Evolutionary conservation across 2,113 vertebrate species (phyloP).

Genomic region (Xenopus tropicalis): DNA sequence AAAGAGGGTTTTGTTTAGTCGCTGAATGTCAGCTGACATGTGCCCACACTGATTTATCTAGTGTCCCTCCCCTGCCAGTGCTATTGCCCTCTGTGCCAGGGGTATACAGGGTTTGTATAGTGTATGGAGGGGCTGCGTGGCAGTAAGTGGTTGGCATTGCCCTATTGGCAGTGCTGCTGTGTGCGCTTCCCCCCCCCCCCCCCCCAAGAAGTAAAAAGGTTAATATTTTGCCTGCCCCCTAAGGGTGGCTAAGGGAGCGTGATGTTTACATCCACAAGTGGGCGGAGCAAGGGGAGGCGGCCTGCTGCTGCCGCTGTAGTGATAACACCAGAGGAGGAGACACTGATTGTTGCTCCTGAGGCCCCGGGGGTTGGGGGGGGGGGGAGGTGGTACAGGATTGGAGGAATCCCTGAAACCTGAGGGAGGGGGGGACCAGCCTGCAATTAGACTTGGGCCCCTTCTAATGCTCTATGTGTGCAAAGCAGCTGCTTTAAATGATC

Average conservation of each 20-base stretch:
- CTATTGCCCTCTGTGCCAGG: too few relatives aligned
- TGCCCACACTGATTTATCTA: too few relatives aligned
- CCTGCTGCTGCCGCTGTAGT: neutral
- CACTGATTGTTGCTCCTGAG: neutral
- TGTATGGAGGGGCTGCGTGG: too few relatives aligned
- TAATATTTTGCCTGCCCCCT: conserved; percentile 16
- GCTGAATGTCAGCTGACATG: too few relatives aligned
- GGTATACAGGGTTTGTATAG: too few relatives aligned
- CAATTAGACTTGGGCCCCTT: neutral
- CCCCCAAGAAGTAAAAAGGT: neutral
- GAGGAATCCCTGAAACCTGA: conserved; percentile 14
- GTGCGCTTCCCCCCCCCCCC: too few relatives aligned
- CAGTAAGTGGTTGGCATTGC: too few relatives aligned
- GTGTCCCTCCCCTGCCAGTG: too few relatives aligned
- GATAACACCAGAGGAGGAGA: conserved; percentile 27
- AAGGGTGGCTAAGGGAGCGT: conserved; percentile 9
- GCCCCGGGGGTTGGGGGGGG: too few relatives aligned
- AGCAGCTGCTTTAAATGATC: too few relatives aligned
- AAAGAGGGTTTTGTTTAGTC: too few relatives aligned
- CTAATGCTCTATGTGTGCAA: neutral
- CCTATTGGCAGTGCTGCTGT: too few relatives aligned
- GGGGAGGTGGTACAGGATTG: conserved; percentile 25
- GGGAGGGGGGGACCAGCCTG: neutral
- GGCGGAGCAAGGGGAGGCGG: conserved; percentile 32
- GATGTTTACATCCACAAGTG: conserved; percentile 39